Percentiles rank a stretch among this genome's conserved stretches.
Conservation (phyloP, 2,888 invertebrate species). For the Aricia artaxerxes region DNA sequence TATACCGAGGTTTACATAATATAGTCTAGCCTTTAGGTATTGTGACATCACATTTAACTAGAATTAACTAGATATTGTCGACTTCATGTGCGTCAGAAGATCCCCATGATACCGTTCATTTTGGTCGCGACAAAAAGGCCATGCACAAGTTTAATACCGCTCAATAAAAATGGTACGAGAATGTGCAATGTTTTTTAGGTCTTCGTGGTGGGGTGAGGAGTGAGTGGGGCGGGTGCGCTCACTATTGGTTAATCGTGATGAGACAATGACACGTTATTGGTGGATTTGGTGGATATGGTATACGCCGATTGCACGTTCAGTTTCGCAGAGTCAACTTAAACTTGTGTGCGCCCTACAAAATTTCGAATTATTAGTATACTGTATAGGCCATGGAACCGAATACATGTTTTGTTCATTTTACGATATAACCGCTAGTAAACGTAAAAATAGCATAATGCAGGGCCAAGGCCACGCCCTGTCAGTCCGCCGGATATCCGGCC, state of each 20-base stretch:
- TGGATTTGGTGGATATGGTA: too few relatives aligned
- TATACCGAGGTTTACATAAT: not conserved
- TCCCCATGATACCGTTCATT: not conserved
- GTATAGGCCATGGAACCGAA: not conserved
- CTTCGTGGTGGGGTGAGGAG: not conserved
- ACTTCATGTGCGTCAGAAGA: not conserved
- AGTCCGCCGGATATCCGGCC: conserved; percentile 63
- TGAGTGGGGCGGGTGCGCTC: not conserved
- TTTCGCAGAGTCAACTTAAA: not conserved
- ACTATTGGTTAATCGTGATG: too few relatives aligned
- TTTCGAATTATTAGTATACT: not conserved
- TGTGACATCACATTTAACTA: not conserved
- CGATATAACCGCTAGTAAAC: conserved; percentile 1
- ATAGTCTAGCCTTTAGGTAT: not conserved
- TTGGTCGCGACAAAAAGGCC: too few relatives aligned
- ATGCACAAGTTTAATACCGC: too few relatives aligned
- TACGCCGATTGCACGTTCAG: too few relatives aligned
- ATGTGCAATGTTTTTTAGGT: not conserved
- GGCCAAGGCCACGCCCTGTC: conserved; percentile 49
- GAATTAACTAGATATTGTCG: not conserved
- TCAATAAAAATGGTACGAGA: too few relatives aligned
- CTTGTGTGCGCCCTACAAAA: not conserved
- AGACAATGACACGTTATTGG: not conserved
- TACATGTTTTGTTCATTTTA: not conserved
- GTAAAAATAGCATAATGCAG: conserved; percentile 43